phyloP scores from a whole-genome alignment of 1,140 invertebrate species.

The Ridgeia piscesae region DNA sequence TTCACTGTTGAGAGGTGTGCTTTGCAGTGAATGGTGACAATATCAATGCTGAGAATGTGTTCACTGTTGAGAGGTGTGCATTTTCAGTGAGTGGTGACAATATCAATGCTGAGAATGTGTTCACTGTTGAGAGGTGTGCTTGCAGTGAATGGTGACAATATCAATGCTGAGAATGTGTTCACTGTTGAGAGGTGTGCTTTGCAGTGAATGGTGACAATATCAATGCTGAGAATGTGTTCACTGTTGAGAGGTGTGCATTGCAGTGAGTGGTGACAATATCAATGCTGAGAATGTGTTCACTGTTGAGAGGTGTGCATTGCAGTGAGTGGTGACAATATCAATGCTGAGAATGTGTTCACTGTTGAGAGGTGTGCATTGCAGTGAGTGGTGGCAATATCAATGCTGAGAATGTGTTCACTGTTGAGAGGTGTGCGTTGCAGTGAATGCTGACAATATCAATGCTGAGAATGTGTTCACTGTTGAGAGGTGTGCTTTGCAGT shows the following conservation, averaged over 20 bases:
- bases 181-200: background rate
- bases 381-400: too few species aligned
- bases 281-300: background rate
- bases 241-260: background rate
- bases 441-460: background rate
- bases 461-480: background rate
- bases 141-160: background rate
- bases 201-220: background rate
- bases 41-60: too few species aligned
- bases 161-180: background rate
- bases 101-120: background rate
- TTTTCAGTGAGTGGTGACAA: slow-evolving; percentile 3
- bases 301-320: background rate
- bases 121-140: background rate
- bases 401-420: background rate
- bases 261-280: too few species aligned
- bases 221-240: background rate
- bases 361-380: background rate
- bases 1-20: too few species aligned
- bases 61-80: too few species aligned
- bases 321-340: background rate
- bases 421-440: background rate
- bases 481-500: too few species aligned
- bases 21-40: too few species aligned
- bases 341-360: background rate